phyloP scores from a whole-genome alignment of 2,113 vertebrate species.

The Axis porcinus region DNA sequence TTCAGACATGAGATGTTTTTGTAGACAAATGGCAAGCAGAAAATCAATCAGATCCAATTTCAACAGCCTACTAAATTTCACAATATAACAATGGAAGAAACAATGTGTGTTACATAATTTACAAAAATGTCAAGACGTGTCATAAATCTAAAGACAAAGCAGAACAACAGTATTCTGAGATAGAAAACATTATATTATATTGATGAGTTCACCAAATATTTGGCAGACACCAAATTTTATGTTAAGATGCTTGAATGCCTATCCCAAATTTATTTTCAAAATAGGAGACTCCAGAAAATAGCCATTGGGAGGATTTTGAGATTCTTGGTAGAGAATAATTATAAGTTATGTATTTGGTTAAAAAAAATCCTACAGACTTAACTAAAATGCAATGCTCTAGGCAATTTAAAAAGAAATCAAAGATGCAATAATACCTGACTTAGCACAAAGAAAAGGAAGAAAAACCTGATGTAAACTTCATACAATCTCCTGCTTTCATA shows the following conservation, averaged over 20 bases:
- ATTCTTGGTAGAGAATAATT: neutral
- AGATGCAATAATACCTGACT: neutral
- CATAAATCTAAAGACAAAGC: slow-evolving; percentile 79
- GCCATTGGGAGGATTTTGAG: neutral
- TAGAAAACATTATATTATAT: slow-evolving; percentile 68
- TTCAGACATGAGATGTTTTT: slow-evolving; percentile 65
- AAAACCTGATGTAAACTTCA: slow-evolving; percentile 20
- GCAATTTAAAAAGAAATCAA: slow-evolving; percentile 46
- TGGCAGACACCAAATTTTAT: slow-evolving; percentile 34
- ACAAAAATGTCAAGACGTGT: slow-evolving; percentile 78
- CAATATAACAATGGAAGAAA: slow-evolving; percentile 74
- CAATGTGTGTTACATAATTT: slow-evolving; percentile 78
- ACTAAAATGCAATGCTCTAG: neutral
- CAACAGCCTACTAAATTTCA: slow-evolving; percentile 80
- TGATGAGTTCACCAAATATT: slow-evolving; percentile 70
- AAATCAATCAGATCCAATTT: slow-evolving; percentile 82
- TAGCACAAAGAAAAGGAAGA: neutral
- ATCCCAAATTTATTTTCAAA: slow-evolving; percentile 44
- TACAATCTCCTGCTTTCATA: slow-evolving; percentile 35
- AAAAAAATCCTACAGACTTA: slow-evolving; percentile 42
- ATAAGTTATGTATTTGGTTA: neutral
- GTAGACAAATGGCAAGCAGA: slow-evolving; percentile 71
- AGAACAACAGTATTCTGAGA: slow-evolving; percentile 70
- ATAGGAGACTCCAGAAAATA: slow-evolving; percentile 4
- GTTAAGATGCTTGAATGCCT: slow-evolving; percentile 26